These are phyloP conservation scores for Gymnothorax reevesii DNA, from an alignment of 2,797 vertebrate genomes.

Conservation along the genomic window DNA sequence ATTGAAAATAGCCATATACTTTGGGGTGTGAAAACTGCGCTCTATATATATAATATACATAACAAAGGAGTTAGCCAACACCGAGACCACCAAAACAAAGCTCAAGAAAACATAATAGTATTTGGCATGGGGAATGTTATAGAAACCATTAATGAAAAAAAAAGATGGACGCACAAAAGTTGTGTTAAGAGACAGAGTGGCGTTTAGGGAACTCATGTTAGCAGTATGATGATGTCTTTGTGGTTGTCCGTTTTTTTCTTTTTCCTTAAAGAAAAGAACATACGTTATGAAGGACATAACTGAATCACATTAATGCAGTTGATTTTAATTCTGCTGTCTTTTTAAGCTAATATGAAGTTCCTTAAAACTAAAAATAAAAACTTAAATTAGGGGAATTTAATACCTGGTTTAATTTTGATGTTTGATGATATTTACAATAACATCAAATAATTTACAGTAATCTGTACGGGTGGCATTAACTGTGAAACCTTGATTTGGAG, in stretches of 20 bases:
- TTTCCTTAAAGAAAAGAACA: background rate
- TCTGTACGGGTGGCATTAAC: too few relatives aligned
- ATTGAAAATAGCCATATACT: too few relatives aligned
- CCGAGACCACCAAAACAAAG: slow-evolving; percentile 37
- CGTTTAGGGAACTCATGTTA: background rate
- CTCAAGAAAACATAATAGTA: slow-evolving; percentile 37
- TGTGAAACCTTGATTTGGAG: too few relatives aligned
- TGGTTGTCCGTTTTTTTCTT: background rate
- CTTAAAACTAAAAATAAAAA: too few relatives aligned
- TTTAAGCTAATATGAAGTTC: background rate
- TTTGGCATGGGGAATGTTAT: slow-evolving; percentile 32
- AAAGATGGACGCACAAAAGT: background rate
- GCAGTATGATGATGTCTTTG: too few relatives aligned
- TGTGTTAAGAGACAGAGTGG: background rate
- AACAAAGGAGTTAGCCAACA: slow-evolving; percentile 47
- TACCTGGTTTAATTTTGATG: too few relatives aligned
- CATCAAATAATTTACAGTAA: too few relatives aligned
- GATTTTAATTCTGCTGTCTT: background rate
- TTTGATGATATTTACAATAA: too few relatives aligned
- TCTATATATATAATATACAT: slow-evolving; percentile 22
- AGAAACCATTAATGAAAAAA: slow-evolving; percentile 34
- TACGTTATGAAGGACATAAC: too few relatives aligned
- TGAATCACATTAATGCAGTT: background rate
- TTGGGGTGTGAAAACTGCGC: too few relatives aligned
- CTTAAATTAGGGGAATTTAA: too few relatives aligned